Conservation (phyloP, 2,797 vertebrate genomes). For the Xerus rutilus region DNA sequence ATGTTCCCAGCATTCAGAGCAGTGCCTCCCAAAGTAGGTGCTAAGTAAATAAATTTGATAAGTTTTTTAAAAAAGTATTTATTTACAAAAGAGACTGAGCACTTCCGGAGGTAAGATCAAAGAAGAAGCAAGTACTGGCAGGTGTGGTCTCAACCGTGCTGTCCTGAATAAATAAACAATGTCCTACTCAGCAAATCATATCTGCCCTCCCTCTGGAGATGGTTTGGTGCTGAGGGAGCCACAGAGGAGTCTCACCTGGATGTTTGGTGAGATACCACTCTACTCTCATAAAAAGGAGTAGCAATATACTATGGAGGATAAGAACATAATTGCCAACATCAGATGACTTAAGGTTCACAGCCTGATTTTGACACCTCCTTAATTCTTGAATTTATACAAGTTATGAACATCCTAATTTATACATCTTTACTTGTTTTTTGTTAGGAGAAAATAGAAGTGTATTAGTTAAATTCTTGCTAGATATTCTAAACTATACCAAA, state of each 20-base stretch:
- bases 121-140: not conserved
- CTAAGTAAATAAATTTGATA: conserved; percentile 46
- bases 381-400: not conserved
- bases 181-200: not conserved
- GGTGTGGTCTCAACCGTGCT: not conserved
- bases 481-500: not conserved
- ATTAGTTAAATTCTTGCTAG: not conserved
- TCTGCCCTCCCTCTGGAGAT: not conserved
- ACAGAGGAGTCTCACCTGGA: not conserved
- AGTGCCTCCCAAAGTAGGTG: not conserved
- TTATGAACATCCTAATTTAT: not conserved
- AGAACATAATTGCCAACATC: not conserved
- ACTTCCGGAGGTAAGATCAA: not conserved
- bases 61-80: not conserved
- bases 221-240: not conserved
- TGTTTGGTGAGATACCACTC: not conserved
- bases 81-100: conserved; percentile 19
- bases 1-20: not conserved
- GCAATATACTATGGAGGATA: too few relatives aligned
- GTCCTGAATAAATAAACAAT: not conserved
- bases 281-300: not conserved
- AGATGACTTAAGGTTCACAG: not conserved
- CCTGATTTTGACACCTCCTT: not conserved
- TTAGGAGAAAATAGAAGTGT: not conserved
- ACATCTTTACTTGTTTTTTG: not conserved